Evolutionary conservation across 1,140 invertebrate genomes (phyloP), one percentile per base, ranked within the genome.

Genomic region (Brachionus asplanchnoidis): DNA sequence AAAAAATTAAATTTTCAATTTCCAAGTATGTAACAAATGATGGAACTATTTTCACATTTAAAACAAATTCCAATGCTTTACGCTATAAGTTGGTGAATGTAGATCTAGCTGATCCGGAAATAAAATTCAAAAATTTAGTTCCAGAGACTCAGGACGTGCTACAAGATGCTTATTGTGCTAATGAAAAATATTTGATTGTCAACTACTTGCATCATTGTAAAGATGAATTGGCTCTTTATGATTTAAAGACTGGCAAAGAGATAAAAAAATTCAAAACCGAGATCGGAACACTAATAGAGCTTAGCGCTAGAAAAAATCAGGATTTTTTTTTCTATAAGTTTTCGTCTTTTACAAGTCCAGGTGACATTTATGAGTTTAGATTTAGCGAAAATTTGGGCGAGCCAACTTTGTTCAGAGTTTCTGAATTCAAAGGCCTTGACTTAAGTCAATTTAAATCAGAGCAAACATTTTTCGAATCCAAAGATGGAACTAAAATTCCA

Each of bases 181-280:
- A 95, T 89, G 89, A 97, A 89, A 95, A 96, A 89, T 23, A 28
- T 36, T 89, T 99, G n/a, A 92, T 98, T 44, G 89, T 95, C 56
- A 94, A 94, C 88, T 99, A 98, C 88, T 93, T 98, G 60, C 92
- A 95, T 88, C 95, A 99, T 92, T 97, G 99, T 4, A 98, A 97
- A 92, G 94, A 93, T 89, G 92, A 94, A 40, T 90, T 99, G 68
- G 93, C 96, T 91, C 90, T 98, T 2, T 93, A 95, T 89, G 92
- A 92, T 86, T 89, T 97, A 40, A 90, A 90, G 85, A 93, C 92
- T 73, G 97, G 96, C 9, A 82, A 82, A 65, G 50, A 65, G 17
- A 40, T 82, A n/a, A 82, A 82, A 82, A 60, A 82, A 80, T 94
- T 97, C 86, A 92, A 94, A 0, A 89, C 98, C 28, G 94, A 94